Percentiles rank a stretch among this genome's conserved stretches.
Conservation (phyloP, 1,140 invertebrate species). For the Pseudomyrmex cubaensis region DNA sequence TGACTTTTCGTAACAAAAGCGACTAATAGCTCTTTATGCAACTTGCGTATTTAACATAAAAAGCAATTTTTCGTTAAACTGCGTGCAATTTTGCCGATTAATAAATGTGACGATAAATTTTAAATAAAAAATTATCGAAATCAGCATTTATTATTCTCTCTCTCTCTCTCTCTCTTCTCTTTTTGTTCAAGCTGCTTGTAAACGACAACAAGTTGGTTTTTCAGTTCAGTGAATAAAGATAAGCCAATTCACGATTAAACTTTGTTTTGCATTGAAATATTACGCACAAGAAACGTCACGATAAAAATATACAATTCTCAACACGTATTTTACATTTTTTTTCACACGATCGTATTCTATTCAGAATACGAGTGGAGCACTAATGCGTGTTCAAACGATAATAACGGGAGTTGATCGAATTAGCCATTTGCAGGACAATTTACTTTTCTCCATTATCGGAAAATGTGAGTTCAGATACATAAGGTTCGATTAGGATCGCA, state of each 20-base stretch:
- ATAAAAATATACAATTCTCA: not conserved
- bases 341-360: not conserved
- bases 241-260: not conserved
- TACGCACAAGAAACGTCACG: not conserved
- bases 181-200: not conserved
- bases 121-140: not conserved
- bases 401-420: not conserved
- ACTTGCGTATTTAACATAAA: slow-evolving; percentile 21
- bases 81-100: not conserved
- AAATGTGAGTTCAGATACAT: not conserved
- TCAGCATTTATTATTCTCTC: not conserved
- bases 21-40: slow-evolving; percentile 33
- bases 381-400: slow-evolving; percentile 22
- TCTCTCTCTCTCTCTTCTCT: too few species aligned
- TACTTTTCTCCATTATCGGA: not conserved
- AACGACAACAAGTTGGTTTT: not conserved
- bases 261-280: not conserved
- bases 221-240: slow-evolving; percentile 6
- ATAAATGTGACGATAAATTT: slow-evolving; percentile 36
- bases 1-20: slow-evolving; percentile 55
- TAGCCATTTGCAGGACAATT: slow-evolving; percentile 7
- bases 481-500: slow-evolving; percentile 43
- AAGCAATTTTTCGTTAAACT: not conserved
- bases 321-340: not conserved
- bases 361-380: not conserved